phyloP scores from a whole-genome alignment of 2,113 vertebrate genomes.

The Campylorhamphus procurvoides region DNA sequence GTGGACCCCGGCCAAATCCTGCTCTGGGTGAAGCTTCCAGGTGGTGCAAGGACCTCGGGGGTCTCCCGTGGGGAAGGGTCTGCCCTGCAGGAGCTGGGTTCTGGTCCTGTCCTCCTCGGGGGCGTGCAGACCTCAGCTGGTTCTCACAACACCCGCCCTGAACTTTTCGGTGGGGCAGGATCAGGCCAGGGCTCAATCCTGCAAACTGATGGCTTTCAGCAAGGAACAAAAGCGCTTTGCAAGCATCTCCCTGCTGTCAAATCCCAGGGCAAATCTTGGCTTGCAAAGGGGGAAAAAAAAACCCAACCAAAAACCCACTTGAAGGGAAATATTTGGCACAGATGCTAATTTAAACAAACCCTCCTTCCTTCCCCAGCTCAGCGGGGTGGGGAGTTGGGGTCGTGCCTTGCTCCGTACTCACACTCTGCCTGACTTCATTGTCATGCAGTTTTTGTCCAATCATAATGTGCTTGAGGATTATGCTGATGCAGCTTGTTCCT shows the following conservation, averaged over 20 bases:
- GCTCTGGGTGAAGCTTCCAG: not conserved
- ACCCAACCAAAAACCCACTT: not conserved
- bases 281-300: not conserved
- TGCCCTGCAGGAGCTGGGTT: not conserved
- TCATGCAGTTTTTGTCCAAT: not conserved
- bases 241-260: not conserved
- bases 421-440: not conserved
- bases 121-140: rapidly evolving
- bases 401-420: not conserved
- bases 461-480: not conserved
- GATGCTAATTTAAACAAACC: not conserved
- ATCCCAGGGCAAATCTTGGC: not conserved
- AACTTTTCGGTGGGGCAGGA: not conserved
- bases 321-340: not conserved
- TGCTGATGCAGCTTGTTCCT: slow-evolving; percentile 1
- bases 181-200: not conserved
- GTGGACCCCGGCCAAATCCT: not conserved
- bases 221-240: not conserved
- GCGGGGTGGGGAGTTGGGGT: not conserved
- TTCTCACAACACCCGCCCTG: not conserved
- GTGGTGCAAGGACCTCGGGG: not conserved
- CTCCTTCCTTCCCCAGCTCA: not conserved
- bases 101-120: rapidly evolving
- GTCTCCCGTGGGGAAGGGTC: not conserved
- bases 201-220: not conserved